Evolutionary conservation across 2,113 vertebrate species (phyloP).

Genomic region (Daphoenositta chrysoptera): DNA sequence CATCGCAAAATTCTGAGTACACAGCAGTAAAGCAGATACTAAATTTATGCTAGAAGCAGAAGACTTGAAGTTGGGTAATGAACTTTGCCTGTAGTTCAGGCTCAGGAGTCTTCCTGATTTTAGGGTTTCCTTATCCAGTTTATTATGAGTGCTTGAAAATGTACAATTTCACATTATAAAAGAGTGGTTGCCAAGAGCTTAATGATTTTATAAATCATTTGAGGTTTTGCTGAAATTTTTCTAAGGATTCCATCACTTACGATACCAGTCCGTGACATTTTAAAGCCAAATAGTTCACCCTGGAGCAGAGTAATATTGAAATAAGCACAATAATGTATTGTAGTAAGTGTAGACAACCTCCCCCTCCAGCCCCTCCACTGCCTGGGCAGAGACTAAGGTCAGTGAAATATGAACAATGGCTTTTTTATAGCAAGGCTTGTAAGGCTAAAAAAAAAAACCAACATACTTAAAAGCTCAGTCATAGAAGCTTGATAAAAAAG

Average conservation of each 20-base stretch:
- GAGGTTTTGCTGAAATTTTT: not conserved
- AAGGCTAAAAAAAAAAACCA: not conserved
- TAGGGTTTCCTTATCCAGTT: not conserved
- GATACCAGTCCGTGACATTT: not conserved
- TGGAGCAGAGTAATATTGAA: not conserved
- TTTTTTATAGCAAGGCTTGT: not conserved
- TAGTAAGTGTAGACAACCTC: not conserved
- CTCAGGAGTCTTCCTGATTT: not conserved
- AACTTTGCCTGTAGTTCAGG: not conserved
- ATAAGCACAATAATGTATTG: not conserved
- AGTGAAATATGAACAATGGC: slow-evolving; percentile 3
- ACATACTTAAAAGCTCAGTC: not conserved
- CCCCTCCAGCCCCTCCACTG: not conserved
- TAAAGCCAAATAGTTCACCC: not conserved
- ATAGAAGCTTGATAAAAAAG: not conserved
- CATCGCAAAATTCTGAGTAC: not conserved
- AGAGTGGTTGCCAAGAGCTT: not conserved
- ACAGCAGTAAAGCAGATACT: not conserved
- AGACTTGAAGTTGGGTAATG: not conserved
- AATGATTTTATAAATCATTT: not conserved
- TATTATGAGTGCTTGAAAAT: not conserved
- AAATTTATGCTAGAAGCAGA: not conserved
- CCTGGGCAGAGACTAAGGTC: slow-evolving; percentile 16
- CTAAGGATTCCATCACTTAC: not conserved
- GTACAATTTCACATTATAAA: not conserved